Evolutionary conservation across 2,888 invertebrate species (phyloP).

Genomic region (Timema podura): DNA sequence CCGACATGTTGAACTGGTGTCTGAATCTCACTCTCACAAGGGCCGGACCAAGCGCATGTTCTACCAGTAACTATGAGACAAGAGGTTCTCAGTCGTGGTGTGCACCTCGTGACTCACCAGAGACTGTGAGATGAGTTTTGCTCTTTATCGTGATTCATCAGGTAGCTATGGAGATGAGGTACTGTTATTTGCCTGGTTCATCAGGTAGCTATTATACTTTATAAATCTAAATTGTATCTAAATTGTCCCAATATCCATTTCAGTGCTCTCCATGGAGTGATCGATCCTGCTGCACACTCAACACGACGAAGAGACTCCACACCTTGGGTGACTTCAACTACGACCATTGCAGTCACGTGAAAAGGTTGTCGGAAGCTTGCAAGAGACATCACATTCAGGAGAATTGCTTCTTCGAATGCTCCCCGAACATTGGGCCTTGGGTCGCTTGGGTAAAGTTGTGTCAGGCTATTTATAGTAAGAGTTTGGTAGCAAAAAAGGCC

Average conservation of each 20-base stretch:
- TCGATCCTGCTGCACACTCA: constrained; percentile 45
- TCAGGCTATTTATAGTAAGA: too few relatives aligned
- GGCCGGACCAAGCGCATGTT: constrained; percentile 38
- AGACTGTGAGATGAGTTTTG: too few relatives aligned
- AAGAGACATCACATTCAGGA: constrained; percentile 45
- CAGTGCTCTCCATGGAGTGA: constrained; percentile 46
- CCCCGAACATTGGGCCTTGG: constrained; percentile 51
- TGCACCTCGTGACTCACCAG: too few relatives aligned
- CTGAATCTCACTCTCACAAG: constrained; percentile 40
- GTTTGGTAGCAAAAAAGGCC: too few relatives aligned
- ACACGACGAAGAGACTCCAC: constrained; percentile 41
- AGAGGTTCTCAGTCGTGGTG: too few relatives aligned
- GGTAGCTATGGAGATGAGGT: too few relatives aligned
- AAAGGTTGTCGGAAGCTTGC: constrained; percentile 43
- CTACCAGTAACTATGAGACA: constrained; percentile 31
- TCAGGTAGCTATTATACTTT: too few relatives aligned
- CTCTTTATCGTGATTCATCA: too few relatives aligned
- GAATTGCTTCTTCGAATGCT: constrained; percentile 52
- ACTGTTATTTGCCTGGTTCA: too few relatives aligned
- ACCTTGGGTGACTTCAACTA: constrained; percentile 45
- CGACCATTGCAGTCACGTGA: constrained; percentile 43
- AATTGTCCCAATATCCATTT: constrained; percentile 19
- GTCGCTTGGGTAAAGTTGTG: constrained; percentile 41
- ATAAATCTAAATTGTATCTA: too few relatives aligned
- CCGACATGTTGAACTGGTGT: constrained; percentile 37